A percentile compares a stretch with the other conserved stretches of the same genome.
phyloP scores from a whole-genome alignment of 2,113 vertebrate genomes.

The Entelurus aequoreus region DNA sequence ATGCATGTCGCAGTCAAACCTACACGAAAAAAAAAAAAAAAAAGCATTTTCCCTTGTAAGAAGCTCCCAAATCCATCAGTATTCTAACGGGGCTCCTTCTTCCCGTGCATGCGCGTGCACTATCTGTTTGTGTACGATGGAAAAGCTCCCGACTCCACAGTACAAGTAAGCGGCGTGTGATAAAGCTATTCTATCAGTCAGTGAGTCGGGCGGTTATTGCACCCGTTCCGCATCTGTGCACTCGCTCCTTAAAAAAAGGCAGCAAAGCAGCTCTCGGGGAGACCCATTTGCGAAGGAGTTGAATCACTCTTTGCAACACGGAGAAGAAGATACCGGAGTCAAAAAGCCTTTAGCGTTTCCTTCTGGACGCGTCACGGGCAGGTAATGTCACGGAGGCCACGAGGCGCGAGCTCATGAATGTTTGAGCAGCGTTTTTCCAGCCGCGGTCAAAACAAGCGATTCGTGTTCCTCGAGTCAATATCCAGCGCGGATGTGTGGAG shows the following conservation, averaged over 20 bases:
- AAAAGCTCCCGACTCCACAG: constrained; percentile 22
- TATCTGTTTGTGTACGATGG: constrained; percentile 16
- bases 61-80: neutral
- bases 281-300: constrained; percentile 46
- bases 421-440: constrained; percentile 46
- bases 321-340: constrained; percentile 14
- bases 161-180: constrained; percentile 47
- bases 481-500: constrained; percentile 42
- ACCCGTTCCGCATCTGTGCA: constrained; percentile 51
- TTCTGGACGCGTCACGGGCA: constrained; percentile 17
- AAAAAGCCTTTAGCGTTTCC: constrained; percentile 13
- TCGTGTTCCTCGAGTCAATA: constrained; percentile 54
- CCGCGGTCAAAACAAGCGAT: constrained; percentile 56
- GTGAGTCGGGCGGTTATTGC: constrained; percentile 41
- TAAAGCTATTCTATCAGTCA: constrained; percentile 55
- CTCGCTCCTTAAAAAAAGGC: constrained; percentile 34
- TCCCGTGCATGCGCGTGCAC: constrained; percentile 7
- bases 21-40: neutral
- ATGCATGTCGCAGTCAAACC: neutral
- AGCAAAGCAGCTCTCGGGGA: constrained; percentile 42
- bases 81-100: neutral
- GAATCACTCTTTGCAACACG: constrained; percentile 46
- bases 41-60: neutral
- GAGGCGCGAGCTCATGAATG: constrained; percentile 37
- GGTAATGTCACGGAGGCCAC: constrained; percentile 19